Conservation (phyloP, 2,888 invertebrate species). For the Drosophila helvetica region DNA sequence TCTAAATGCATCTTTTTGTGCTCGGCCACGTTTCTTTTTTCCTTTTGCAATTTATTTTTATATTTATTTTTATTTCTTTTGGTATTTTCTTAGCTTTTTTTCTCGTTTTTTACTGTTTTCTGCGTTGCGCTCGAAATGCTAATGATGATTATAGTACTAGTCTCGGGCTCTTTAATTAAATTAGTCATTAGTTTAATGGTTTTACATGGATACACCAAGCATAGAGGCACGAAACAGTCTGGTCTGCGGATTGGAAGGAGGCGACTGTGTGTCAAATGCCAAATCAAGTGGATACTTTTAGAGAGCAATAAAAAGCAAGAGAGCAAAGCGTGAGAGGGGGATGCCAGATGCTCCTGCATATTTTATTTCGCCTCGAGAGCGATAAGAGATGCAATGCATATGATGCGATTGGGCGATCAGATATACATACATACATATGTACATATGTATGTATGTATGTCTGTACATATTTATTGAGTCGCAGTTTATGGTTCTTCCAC, state of each 20-base stretch:
- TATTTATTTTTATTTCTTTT: slow-evolving; percentile 15
- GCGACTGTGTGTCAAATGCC: background rate
- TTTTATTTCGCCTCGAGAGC: background rate
- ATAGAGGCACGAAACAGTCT: background rate
- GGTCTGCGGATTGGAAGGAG: background rate
- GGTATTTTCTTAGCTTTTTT: slow-evolving; percentile 15
- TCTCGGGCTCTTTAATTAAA: slow-evolving; percentile 56
- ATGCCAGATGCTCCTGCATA: background rate
- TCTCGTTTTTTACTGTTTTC: slow-evolving; percentile 34
- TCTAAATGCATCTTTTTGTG: slow-evolving; percentile 45
- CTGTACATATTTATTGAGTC: background rate
- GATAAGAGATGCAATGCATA: background rate
- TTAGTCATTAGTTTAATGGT: slow-evolving; percentile 38
- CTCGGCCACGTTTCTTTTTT: slow-evolving; percentile 29
- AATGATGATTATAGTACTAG: slow-evolving; percentile 11
- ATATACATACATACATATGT: no score
- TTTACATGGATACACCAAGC: slow-evolving; percentile 13
- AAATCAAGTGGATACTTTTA: background rate
- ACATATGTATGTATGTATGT: no score
- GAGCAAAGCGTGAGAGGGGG: background rate
- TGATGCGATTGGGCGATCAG: background rate
- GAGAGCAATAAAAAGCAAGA: background rate
- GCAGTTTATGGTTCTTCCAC: background rate
- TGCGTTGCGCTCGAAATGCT: slow-evolving; percentile 23
- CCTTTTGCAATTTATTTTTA: slow-evolving; percentile 27